Evolutionary conservation across 2,113 vertebrate genomes (phyloP), one percentile per base, ranked within the genome.

Genomic region (Rostratula benghalensis): DNA sequence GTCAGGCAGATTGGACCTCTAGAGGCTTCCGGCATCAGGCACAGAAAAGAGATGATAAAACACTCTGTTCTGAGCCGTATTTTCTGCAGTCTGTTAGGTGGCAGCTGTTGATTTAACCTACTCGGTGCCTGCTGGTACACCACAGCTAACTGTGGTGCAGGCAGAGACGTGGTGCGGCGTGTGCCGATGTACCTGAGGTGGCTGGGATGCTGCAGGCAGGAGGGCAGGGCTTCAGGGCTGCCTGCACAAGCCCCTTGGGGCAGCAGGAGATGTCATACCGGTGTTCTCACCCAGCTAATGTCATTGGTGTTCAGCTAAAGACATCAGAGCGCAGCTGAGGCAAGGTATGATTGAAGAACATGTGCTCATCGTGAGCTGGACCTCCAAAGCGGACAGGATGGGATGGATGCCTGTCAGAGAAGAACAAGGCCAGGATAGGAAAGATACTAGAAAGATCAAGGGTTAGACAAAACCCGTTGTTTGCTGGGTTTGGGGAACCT

Each of bases 91-190:
- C 15, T 7, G 24, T 30, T 3, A 31, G 35, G 50, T 23, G 81
- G 45, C 27, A 73, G 84, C 45, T 46, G 70, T 75, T 27, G 59
- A 9, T 1, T 85, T 80, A 54, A 76, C 87, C 61, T 7, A 0
- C 65, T 45, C 1, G 0, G 57, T 37, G 65, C 77, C 68, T 3
- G 87, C 3, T 0, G 4, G 45, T 1, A 11, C 28, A 0, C 4
- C 3, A 0, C 5, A 50, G 71, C 16, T 6, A 5, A 3, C 20
- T 3, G 86, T 39, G 0, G 13, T 3, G 53, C 71, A 5, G 30
- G 11, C 30, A 14, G 74, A 37, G 86, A 24, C 7, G 76, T 0
- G 43, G 7, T 14, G 75, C 54, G 13, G 43, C 7, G 0, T 4
- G 25, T 4, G 59, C 23, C 1, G 3, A 14, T 1, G 41, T 2